These are phyloP conservation scores for Oenanthe oenanthe DNA, from an alignment of 2,113 vertebrate genomes.

Conservation along the genomic window DNA sequence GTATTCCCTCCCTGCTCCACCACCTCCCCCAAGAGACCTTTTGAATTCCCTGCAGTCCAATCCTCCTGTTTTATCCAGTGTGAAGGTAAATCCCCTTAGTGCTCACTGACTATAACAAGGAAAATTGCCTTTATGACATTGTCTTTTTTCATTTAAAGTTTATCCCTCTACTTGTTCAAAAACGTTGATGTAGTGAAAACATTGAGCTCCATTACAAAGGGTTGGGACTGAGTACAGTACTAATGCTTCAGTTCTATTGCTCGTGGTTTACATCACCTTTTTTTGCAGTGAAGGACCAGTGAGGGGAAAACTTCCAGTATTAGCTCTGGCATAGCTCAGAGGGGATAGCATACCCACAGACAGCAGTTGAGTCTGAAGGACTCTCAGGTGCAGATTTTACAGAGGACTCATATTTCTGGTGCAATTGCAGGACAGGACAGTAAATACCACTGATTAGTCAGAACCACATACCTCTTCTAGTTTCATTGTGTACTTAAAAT, in stretches of 20 bases:
- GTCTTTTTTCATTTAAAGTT: not conserved
- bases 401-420: not conserved
- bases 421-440: not conserved
- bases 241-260: not conserved
- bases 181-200: not conserved
- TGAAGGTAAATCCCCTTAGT: constrained; percentile 67
- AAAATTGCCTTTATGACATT: not conserved
- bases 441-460: not conserved
- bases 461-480: not conserved
- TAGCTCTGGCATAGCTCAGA: not conserved
- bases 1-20: not conserved
- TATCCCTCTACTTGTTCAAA: not conserved
- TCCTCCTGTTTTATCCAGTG: constrained; percentile 12
- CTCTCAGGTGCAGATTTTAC: not conserved
- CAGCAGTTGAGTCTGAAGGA: not conserved
- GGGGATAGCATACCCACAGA: not conserved
- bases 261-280: not conserved
- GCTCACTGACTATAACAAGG: not conserved
- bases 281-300: not conserved
- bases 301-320: not conserved
- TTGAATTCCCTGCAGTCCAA: constrained; percentile 54
- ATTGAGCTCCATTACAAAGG: not conserved
- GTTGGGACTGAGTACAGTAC: not conserved
- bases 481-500: not conserved
- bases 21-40: constrained; percentile 48